Conservation (phyloP, 2,113 vertebrate species). For the Nannospalax galili region DNA sequence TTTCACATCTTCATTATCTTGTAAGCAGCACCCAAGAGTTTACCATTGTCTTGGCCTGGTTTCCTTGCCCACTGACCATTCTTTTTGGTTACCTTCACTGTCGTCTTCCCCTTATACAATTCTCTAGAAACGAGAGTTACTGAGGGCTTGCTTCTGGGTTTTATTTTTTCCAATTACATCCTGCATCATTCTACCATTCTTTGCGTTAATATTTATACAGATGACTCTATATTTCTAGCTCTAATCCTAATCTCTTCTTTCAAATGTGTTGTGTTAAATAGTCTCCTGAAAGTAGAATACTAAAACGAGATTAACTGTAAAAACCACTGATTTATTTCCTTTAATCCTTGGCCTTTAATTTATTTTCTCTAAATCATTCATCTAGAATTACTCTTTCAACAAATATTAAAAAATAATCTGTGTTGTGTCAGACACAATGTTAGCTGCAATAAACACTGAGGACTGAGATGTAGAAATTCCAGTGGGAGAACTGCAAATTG, state of each 20-base stretch:
- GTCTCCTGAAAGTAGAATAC: neutral
- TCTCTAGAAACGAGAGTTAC: neutral
- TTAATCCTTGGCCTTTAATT: neutral
- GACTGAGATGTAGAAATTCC: neutral
- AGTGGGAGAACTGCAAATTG: neutral
- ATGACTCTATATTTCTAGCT: neutral
- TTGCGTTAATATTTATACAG: neutral
- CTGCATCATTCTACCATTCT: neutral
- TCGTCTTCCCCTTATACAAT: neutral
- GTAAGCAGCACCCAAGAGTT: neutral
- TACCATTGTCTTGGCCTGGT: neutral
- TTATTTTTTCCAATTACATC: neutral
- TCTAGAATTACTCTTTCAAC: conserved; percentile 5
- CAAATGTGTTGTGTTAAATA: neutral
- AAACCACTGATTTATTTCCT: neutral
- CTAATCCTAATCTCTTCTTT: neutral
- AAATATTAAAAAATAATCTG: neutral
- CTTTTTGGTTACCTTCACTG: neutral
- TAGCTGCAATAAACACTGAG: neutral
- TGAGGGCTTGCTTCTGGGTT: neutral
- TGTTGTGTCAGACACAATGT: neutral
- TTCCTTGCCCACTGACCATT: neutral
- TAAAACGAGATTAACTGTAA: neutral
- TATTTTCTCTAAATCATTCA: neutral
- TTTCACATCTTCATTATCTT: neutral